Evolutionary conservation across 2,888 invertebrate genomes (phyloP), one percentile per base, ranked within the genome.

Genomic region (Tetanocera ferruginea): DNA sequence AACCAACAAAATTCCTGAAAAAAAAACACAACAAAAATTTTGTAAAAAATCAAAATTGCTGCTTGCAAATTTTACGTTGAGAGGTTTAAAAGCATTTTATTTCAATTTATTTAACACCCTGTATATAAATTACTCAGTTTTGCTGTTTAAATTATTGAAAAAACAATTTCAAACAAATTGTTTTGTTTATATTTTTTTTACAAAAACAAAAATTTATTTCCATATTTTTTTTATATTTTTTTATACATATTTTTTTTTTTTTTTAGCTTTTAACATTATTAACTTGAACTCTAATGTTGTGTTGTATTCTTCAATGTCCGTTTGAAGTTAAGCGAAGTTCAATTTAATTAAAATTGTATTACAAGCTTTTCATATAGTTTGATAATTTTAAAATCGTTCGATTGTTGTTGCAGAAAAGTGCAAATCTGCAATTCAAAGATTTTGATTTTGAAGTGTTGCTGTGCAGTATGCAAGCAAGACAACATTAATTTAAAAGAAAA

Each of bases 261-360:
- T 67, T 67, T 49, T 2, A 23, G 23, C 17, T 60, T 25, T 11
- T 19, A 55, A 55, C 23, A 11, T 23, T 43, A 67, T 67, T 77
- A 76, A 62, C n/a, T n/a, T n/a, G n/a, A n/a, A n/a, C n/a, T 72
- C 23, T 77, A 79, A 73, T 77, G 23, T 73, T 73, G 78, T 80
- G 80, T 82, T 82, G 82, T 81, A 81, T 81, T 81, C 80, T 81
- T 82, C 78, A 79, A 80, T 82, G 81, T 83, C 81, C 82, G 83
- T 82, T 82, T 82, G 81, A 80, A 83, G 83, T 83, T 81, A 72
- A 8, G 66, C 62, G 17, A 62, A 62, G 31, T n/a, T 9, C 17
- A 57, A 57, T 5, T 2, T n/a, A 52, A 5, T 3, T 4, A 52
- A 57, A 57, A 57, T 17, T 23, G 9, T 23, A 0, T n/a, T 57